These are phyloP conservation scores for Macroglossus sobrinus DNA, from an alignment of 2,113 vertebrate genomes.

Conservation along the genomic window DNA sequence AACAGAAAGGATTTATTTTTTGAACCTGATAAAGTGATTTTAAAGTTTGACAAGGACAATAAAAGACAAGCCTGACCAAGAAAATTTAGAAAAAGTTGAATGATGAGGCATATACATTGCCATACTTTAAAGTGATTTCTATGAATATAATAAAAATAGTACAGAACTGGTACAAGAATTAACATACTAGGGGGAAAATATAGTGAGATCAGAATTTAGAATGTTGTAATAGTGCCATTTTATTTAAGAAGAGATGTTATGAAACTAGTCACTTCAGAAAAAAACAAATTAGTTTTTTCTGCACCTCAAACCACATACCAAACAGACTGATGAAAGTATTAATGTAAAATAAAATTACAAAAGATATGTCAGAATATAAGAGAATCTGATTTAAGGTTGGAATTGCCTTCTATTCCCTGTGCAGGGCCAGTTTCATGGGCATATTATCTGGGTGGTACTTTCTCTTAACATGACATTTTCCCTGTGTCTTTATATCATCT, in stretches of 20 bases:
- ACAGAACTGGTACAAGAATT: neutral
- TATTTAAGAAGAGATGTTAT: neutral
- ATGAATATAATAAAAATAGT: neutral
- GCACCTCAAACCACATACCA: neutral
- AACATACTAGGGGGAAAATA: neutral
- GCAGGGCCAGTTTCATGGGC: neutral
- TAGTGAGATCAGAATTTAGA: neutral
- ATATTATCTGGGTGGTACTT: neutral
- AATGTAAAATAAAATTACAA: neutral
- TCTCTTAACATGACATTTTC: neutral
- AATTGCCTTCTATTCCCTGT: neutral
- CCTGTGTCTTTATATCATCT: neutral
- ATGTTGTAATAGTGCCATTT: neutral
- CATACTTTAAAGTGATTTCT: constrained; percentile 10
- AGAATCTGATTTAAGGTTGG: neutral
- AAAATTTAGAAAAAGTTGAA: neutral
- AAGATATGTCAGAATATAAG: neutral
- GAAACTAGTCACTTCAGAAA: neutral
- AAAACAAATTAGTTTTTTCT: neutral
- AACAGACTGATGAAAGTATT: neutral
- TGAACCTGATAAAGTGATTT: neutral
- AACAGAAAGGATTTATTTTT: neutral
- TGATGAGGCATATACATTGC: neutral
- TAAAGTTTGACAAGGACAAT: neutral
- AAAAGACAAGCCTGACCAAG: neutral